A percentile compares a stretch with the other conserved stretches of the same genome.
phyloP scores from a whole-genome alignment of 92 coral and sea anemone species.

The Porites lobata region DNA sequence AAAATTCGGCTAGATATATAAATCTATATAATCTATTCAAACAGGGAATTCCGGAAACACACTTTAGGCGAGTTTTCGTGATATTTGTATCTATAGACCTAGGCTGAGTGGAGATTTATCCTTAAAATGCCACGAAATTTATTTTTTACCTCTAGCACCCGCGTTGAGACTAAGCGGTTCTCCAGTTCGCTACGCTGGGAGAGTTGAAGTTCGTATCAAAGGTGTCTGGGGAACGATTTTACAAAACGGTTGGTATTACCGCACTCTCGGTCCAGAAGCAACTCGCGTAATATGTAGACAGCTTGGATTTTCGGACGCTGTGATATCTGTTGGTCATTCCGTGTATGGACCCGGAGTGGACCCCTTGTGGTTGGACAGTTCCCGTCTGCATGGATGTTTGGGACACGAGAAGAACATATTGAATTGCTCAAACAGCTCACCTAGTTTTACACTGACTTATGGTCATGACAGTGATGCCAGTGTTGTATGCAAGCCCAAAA shows the following conservation, averaged over 20 bases:
- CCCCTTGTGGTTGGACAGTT: background rate
- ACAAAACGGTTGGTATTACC: fast-evolving
- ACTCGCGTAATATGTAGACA: background rate
- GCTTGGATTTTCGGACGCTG: background rate
- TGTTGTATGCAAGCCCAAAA: slow-evolving; percentile 13
- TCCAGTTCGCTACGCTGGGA: slow-evolving; percentile 20
- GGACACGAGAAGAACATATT: background rate
- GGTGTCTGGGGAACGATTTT: slow-evolving; percentile 5
- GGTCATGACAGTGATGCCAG: background rate
- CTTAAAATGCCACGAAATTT: background rate
- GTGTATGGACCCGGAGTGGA: background rate
- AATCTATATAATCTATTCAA: no score
- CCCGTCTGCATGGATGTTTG: background rate
- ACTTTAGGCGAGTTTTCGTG: no score
- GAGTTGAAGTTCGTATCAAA: slow-evolving; percentile 2
- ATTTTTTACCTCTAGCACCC: background rate
- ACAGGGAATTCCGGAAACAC: no score
- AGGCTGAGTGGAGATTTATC: background rate
- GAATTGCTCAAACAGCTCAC: background rate
- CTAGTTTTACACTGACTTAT: background rate
- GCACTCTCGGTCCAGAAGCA: no score
- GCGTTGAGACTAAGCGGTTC: background rate
- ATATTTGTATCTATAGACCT: no score
- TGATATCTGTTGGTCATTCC: background rate
- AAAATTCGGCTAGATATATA: no score